phyloP scores from a whole-genome alignment of 2,113 vertebrate species.

The Isurus oxyrinchus region DNA sequence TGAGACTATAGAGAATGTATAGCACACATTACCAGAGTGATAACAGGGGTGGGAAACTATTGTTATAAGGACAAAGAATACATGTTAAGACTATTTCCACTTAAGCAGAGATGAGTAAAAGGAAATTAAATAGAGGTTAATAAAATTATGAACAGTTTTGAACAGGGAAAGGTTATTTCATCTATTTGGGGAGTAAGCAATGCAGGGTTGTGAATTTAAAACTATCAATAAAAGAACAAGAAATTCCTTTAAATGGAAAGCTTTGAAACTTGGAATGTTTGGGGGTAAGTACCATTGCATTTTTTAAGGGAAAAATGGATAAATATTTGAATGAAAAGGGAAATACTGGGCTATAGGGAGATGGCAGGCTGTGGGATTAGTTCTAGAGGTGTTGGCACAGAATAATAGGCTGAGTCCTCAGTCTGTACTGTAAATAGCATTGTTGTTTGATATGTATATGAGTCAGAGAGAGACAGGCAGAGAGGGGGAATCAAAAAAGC shows the following conservation, averaged over 20 bases:
- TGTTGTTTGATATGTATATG: not conserved
- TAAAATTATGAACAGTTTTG: not conserved
- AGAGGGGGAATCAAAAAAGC: not conserved
- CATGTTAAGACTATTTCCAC: not conserved
- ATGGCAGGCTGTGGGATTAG: not conserved
- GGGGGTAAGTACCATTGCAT: not conserved
- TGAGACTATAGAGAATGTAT: not conserved
- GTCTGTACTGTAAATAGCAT: not conserved
- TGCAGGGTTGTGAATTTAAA: not conserved
- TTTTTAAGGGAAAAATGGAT: not conserved
- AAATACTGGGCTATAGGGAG: not conserved
- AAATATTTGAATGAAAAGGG: not conserved
- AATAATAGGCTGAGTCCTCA: not conserved
- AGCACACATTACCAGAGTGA: not conserved
- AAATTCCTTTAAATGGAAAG: not conserved
- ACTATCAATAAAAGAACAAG: not conserved
- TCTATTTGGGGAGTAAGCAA: not conserved
- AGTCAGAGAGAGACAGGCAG: not conserved
- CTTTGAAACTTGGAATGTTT: not conserved
- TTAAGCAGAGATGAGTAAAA: not conserved
- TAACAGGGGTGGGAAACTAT: not conserved
- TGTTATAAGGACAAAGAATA: not conserved
- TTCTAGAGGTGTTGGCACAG: not conserved
- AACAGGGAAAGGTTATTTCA: not conserved
- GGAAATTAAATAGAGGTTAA: not conserved